Evolutionary conservation across 2,797 vertebrate genomes (phyloP), one percentile per base, ranked within the genome.

Genomic region (Thamnophis elegans): DNA sequence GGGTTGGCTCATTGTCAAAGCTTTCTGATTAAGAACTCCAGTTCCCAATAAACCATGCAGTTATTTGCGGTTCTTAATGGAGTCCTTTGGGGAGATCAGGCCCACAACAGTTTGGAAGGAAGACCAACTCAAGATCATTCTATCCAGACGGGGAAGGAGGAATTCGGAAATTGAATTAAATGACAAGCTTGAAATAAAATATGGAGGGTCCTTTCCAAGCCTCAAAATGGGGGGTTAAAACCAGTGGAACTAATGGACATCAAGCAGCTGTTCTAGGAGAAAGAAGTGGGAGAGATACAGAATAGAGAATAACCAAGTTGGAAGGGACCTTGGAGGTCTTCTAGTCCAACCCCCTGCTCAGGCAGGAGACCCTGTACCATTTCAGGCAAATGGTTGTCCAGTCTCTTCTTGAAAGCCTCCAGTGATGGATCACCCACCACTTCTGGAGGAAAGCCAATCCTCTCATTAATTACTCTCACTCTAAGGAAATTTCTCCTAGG

Each of bases 161-260:
- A 73, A 68, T 54, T 54, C 10, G 68, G 62, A 73, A 56, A 88
- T 36, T 42, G 54, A 91, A 91, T 91, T 47, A 91, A 91, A 68
- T 1, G 12, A n/a, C 25, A 47, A 55, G 22, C 36, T 12, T 4
- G 59, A 56, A 88, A 91, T 42, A 56, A 88, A 88, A 78, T 22
- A 22, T 22, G 5, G 16, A 20, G 62, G 91, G 26, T 56, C 20
- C 16, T 87, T 55, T 32, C 55, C 60, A 87, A 55, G 10, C 53
- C 25, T 22, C 68, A 65, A 68, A 68, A n/a, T 0, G 10, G n/a
- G 32, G 47, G 36, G 25, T 36, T 68, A 68, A 65, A 51, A 58
- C 26, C 54, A 73, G 25, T 73, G 25, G 54, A 73, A 58, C 25
- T 47, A 88, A 58, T 73, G 85, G 51, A 73, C 9, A 16, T 9